Evolutionary conservation across 2,113 vertebrate genomes (phyloP), one percentile per base, ranked within the genome.

Genomic region (Scortum barcoo): DNA sequence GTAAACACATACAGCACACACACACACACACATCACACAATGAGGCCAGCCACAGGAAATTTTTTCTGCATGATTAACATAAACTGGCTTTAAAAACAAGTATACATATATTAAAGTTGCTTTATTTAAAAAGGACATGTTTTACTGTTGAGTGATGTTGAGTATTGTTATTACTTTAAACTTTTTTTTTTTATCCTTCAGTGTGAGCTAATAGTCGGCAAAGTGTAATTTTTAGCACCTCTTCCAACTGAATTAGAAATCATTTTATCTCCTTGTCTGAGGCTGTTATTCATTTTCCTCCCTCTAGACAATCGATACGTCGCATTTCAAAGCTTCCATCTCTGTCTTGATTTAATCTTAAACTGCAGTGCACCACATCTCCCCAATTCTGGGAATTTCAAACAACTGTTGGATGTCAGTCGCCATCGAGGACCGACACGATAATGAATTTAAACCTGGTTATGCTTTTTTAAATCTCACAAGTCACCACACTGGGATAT

Each of bases 371-470:
- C 28, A 38, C 67, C 61, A 50, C 30, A 28, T 63, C 56, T 46
- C 84, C 71, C 33, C 26, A 70, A 76, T 85, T 76, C 65, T 61
- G 53, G 66, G 71, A 79, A 83, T 91, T 85, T 89, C 62, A 71
- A 28, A 67, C 61, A 36, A 63, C 57, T 75, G 86, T 68, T 48
- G 63, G 24, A 69, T n/a, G 20, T 44, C 61, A 48, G 56, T 30
- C 69, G 30, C 40, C 68, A 50, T 61, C 68, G 77, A 54, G 40
- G 54, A 56, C 69, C 53, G 68, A 40, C 17, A 1, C 24, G 44
- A 10, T 75, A 2, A 72, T 68, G 62, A 28, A 48, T 86, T 51
- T 54, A n/a, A 75, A 61, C 36, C 46, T 16, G 11, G 9, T 62
- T 72, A 36, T 40, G 19, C 22, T n/a, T 44, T 61, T 61, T 62